Conservation (phyloP, 2,888 invertebrate species). For the Patella caerulea region DNA sequence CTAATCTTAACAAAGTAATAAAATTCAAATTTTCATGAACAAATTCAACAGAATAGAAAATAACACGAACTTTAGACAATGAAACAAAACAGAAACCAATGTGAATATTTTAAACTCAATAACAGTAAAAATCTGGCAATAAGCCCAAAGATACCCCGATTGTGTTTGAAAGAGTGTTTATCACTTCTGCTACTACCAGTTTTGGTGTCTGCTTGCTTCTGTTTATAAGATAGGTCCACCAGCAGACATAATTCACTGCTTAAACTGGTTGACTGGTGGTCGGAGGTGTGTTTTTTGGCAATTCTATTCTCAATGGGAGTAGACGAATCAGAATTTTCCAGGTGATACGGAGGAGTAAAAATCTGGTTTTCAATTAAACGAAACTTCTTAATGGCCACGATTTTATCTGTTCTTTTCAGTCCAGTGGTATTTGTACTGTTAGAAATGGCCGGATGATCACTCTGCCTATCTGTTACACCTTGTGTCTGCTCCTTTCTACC, state of each 20-base stretch:
- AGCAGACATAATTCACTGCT: neutral
- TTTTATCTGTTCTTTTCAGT: neutral
- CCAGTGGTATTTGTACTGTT: neutral
- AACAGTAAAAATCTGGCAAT: too few species aligned
- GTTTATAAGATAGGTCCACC: neutral
- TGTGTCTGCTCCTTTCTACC: neutral
- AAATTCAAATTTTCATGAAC: too few species aligned
- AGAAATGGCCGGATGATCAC: neutral
- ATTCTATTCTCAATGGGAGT: neutral
- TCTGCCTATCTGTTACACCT: neutral
- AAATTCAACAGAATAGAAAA: too few species aligned
- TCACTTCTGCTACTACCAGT: neutral
- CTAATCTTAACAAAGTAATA: too few species aligned
- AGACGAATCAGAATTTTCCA: neutral
- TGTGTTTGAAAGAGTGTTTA: too few species aligned
- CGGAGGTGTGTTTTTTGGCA: neutral
- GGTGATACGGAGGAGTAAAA: neutral
- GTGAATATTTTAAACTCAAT: too few species aligned
- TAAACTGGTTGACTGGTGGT: neutral
- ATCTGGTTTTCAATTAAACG: constrained; percentile 1
- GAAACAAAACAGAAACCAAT: too few species aligned
- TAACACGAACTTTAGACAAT: too few species aligned
- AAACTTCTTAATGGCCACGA: neutral
- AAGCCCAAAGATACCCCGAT: too few species aligned
- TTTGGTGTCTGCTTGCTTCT: neutral